Percentiles rank a stretch among this genome's conserved stretches.
These are phyloP conservation scores for Magallana gigas DNA, from an alignment of 1,140 invertebrate genomes.

Conservation along the genomic window DNA sequence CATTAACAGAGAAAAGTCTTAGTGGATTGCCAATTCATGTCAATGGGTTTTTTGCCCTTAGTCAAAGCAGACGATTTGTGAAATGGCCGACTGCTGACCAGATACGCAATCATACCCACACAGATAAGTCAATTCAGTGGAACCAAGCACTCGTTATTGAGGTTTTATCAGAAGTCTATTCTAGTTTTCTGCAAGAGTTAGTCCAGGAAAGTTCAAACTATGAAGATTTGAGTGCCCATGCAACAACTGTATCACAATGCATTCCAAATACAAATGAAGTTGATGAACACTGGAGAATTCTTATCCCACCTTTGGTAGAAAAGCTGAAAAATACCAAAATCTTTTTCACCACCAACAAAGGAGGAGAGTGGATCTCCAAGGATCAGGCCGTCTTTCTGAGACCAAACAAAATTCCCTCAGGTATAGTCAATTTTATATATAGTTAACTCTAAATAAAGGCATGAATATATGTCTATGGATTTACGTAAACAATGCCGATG, in stretches of 20 bases:
- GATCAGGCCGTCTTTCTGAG: conserved; percentile 47
- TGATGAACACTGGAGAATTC: conserved; percentile 44
- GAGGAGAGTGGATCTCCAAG: conserved; percentile 48
- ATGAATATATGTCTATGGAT: too few species aligned
- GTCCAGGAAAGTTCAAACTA: conserved; percentile 4
- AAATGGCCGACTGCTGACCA: conserved; percentile 70
- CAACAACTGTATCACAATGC: conserved; percentile 31
- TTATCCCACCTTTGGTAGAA: conserved; percentile 31
- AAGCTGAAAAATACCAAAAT: conserved; percentile 33
- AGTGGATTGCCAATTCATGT: conserved; percentile 75
- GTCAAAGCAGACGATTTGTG: conserved; percentile 71
- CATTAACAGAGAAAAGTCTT: conserved; percentile 61
- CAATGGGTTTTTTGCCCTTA: conserved; percentile 74
- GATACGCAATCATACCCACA: conserved; percentile 47
- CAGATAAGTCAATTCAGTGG: conserved; percentile 69
- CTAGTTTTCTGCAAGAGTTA: conserved; percentile 42
- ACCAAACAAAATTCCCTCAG: neutral
- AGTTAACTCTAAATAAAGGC: too few species aligned
- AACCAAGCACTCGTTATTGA: conserved; percentile 70
- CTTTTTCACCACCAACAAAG: conserved; percentile 40
- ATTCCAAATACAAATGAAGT: conserved; percentile 48
- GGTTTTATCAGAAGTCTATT: conserved; percentile 63
- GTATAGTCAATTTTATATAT: neutral
- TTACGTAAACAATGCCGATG: too few species aligned
- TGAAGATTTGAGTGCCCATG: neutral